Percentiles rank a stretch among this genome's conserved stretches.
These are phyloP conservation scores for Acronicta aceris DNA, from an alignment of 2,888 invertebrate species.

Conservation along the genomic window DNA sequence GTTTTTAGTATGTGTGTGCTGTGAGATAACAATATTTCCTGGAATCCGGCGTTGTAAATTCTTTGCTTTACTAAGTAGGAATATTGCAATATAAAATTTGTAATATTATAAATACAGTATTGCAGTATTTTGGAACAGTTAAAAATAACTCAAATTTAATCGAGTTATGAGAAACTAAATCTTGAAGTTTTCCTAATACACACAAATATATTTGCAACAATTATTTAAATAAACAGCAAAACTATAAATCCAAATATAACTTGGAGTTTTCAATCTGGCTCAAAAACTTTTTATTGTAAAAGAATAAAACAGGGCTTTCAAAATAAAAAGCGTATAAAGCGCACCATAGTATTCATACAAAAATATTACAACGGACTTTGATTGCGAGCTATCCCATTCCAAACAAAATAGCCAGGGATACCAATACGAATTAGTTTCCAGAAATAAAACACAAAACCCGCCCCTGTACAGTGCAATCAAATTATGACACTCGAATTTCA, in stretches of 20 bases:
- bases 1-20: slow-evolving; percentile 2
- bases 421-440: slow-evolving; percentile 39
- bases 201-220: too few species aligned
- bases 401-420: slow-evolving; percentile 30
- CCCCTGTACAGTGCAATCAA: slow-evolving; percentile 42
- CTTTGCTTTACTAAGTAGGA: too few species aligned
- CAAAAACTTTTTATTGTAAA: neutral
- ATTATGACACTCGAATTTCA: slow-evolving; percentile 51
- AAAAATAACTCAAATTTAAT: too few species aligned
- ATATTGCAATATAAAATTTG: too few species aligned
- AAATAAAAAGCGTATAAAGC: slow-evolving; percentile 29
- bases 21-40: neutral
- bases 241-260: too few species aligned
- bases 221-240: too few species aligned
- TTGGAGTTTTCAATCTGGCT: neutral
- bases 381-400: slow-evolving; percentile 19
- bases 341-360: slow-evolving; percentile 18
- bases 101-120: too few species aligned
- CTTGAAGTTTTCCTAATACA: too few species aligned
- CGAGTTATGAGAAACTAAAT: too few species aligned
- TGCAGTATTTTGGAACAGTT: too few species aligned
- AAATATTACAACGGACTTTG: slow-evolving; percentile 27
- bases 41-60: neutral
- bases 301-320: neutral
- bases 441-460: slow-evolving; percentile 29